Conservation (phyloP, 2,888 invertebrate species). For the Barypeithes pellucidus region DNA sequence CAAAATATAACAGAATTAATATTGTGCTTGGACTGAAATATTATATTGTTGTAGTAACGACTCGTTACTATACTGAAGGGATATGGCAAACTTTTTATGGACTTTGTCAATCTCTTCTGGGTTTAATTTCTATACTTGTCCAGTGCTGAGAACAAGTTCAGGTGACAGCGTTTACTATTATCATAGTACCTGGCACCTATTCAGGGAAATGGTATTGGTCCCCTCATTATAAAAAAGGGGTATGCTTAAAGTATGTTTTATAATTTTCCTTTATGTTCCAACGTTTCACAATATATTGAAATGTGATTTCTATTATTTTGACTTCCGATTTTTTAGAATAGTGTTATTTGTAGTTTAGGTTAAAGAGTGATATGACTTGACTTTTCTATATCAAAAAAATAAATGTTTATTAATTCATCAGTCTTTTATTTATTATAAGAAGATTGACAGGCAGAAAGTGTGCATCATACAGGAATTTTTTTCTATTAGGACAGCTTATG, state of each 20-base stretch:
- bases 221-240: neutral
- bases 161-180: slow-evolving; percentile 16
- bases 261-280: neutral
- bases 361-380: neutral
- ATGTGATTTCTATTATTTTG: neutral
- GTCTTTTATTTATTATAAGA: neutral
- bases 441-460: too few species aligned
- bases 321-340: neutral
- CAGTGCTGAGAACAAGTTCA: neutral
- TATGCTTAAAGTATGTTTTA: slow-evolving; percentile 6
- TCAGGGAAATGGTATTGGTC: slow-evolving; percentile 4
- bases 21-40: neutral
- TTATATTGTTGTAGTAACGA: neutral
- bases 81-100: neutral
- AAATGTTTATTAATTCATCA: neutral
- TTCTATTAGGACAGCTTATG: too few species aligned
- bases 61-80: neutral
- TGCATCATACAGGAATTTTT: too few species aligned
- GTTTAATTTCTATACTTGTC: neutral
- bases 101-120: neutral
- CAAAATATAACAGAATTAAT: neutral
- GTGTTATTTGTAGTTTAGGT: neutral
- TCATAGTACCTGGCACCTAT: slow-evolving; percentile 11
- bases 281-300: neutral
- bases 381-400: neutral